Evolutionary conservation across 2,113 vertebrate genomes (phyloP).

Genomic region (Poeciliopsis prolifica): DNA sequence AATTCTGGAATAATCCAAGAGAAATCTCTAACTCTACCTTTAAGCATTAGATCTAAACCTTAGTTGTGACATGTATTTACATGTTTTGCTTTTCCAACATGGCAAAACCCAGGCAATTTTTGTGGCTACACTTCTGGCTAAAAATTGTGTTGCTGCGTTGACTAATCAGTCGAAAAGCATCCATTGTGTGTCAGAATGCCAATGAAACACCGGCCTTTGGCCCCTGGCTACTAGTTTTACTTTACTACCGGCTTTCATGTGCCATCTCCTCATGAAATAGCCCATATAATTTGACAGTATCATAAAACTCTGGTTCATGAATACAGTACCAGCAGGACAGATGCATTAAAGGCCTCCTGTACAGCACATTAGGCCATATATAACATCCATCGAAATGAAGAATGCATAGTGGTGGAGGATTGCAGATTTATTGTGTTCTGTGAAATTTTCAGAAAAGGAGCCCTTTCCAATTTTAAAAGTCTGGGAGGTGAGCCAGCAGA

Average conservation of each 20-base stretch:
- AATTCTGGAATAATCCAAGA: neutral
- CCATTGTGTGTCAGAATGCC: neutral
- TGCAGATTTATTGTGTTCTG: too few species aligned
- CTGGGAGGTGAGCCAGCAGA: too few species aligned
- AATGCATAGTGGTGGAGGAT: too few species aligned
- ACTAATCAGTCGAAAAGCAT: slow-evolving; percentile 35
- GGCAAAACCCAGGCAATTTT: neutral
- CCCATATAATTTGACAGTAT: slow-evolving; percentile 9
- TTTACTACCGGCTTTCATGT: slow-evolving; percentile 23
- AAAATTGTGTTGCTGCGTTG: slow-evolving; percentile 8
- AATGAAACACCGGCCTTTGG: slow-evolving; percentile 37
- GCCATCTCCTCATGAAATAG: slow-evolving; percentile 27
- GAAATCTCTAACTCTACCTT: neutral
- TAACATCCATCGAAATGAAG: neutral
- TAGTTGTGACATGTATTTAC: neutral
- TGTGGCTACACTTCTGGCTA: neutral
- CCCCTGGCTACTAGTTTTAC: slow-evolving; percentile 9
- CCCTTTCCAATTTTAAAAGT: too few species aligned
- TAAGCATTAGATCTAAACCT: neutral
- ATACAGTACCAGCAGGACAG: neutral
- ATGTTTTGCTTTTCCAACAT: neutral
- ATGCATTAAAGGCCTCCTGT: slow-evolving; percentile 15
- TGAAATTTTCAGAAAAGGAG: too few species aligned
- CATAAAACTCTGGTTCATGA: slow-evolving; percentile 40
- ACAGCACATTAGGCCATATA: slow-evolving; percentile 1